These are phyloP conservation scores for Patella pellucida DNA, from an alignment of 2,888 invertebrate genomes.

Conservation along the genomic window DNA sequence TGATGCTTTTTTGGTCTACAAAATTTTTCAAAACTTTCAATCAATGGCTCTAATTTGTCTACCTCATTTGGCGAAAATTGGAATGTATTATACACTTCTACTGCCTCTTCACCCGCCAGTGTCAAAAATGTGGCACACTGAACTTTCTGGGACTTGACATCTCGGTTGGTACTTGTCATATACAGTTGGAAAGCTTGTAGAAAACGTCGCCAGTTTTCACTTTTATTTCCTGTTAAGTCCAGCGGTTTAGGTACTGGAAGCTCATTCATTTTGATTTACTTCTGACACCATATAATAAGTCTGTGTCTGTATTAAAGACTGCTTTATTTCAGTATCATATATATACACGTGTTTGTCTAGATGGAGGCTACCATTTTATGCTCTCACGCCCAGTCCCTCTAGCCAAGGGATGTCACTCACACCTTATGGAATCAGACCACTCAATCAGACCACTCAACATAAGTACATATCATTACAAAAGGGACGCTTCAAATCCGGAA, in stretches of 20 bases:
- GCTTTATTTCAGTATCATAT: too few species aligned
- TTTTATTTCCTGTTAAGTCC: not conserved
- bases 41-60: constrained; percentile 3
- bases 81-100: constrained; percentile 18
- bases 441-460: too few species aligned
- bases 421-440: too few species aligned
- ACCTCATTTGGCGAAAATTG: not conserved
- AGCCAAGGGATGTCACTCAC: too few species aligned
- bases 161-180: not conserved
- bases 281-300: constrained; percentile 6
- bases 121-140: constrained; percentile 1
- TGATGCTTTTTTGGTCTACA: constrained; percentile 14
- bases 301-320: not conserved
- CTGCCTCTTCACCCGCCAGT: constrained; percentile 9
- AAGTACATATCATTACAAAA: too few species aligned
- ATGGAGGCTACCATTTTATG: too few species aligned
- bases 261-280: not conserved
- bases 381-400: too few species aligned
- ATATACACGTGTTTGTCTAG: too few species aligned
- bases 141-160: not conserved
- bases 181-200: not conserved
- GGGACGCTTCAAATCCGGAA: too few species aligned
- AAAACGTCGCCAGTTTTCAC: not conserved
- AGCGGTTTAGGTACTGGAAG: not conserved
- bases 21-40: not conserved